Evolutionary conservation across 2,888 invertebrate species (phyloP).

Genomic region (Pecten maximus): DNA sequence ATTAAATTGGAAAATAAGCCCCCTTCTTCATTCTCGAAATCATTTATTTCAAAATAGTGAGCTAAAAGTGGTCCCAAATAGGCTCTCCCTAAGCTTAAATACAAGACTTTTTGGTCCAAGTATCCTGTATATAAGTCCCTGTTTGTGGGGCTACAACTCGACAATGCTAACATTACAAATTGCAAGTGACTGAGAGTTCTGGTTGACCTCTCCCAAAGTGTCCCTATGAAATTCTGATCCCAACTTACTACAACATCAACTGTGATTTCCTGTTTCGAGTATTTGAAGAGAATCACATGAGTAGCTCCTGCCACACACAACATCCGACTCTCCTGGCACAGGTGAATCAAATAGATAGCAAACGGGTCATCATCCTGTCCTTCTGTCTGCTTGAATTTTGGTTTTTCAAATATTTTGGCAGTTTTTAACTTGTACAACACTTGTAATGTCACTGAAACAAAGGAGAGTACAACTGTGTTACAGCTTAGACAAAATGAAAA

Average conservation of each 20-base stretch:
- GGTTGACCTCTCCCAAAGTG: no score
- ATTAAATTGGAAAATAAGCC: no score
- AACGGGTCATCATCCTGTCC: slow-evolving; percentile 90
- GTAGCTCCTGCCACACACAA: slow-evolving; percentile 95
- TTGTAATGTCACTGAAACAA: slow-evolving; percentile 90
- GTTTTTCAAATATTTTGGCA: slow-evolving; percentile 93
- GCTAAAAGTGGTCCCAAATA: no score
- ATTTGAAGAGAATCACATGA: slow-evolving; percentile 97
- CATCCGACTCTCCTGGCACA: slow-evolving; percentile 96
- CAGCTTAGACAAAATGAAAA: neutral
- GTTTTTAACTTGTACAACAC: slow-evolving; percentile 98
- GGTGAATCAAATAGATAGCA: slow-evolving; percentile 93
- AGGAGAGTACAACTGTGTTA: slow-evolving; percentile 21
- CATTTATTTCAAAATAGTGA: no score
- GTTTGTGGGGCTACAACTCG: no score
- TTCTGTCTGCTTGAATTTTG: slow-evolving; percentile 82
- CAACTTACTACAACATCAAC: slow-evolving; percentile 80
- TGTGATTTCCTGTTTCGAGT: slow-evolving; percentile 93
- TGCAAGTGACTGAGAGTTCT: no score
- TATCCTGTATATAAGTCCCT: no score
- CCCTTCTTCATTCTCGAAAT: no score
- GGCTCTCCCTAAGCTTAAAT: no score
- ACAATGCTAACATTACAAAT: no score
- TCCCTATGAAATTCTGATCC: no score
- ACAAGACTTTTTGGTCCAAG: no score